Evolutionary conservation across 2,888 invertebrate species (phyloP), one percentile per base, ranked within the genome.

Genomic region (Apamea monoglypha): DNA sequence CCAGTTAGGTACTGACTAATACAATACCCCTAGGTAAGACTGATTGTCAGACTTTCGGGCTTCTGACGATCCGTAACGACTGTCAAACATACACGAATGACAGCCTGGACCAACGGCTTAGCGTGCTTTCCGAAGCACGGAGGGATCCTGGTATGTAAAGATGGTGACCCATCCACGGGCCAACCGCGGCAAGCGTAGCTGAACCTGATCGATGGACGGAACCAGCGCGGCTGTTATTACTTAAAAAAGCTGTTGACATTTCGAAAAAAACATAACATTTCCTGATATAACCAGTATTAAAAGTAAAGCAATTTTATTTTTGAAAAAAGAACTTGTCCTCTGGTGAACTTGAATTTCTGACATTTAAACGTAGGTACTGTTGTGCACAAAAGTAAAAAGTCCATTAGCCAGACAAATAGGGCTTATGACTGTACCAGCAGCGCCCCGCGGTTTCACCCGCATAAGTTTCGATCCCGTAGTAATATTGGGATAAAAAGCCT

Each of bases 281-380:
- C 32, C 32, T 47, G 16, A 61, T 16, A 56, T 4, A 77, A 32
- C 7, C 32, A 53, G 12, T 68, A 3, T 56, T 25, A 18, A 36
- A 71, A n/a, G 25, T 36, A n/a, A n/a, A n/a, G 25, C 53, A 56
- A 29, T 47, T 79, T 76, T 32, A 50, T 78, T 59, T 8, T 59
- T 8, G 0, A 56, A 61, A 10, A 69, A 74, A 86, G 10, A 67
- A 32, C 25, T 36, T 56, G 21, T 61, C n/a, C 72, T 64, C 14
- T 77, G 61, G 61, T n/a, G 69, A 63, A 68, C 87, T 88, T 86
- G 76, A 76, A 64, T 61, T 56, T 71, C 76, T 76, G 74, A 67
- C 76, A 73, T 82, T 78, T 40, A 82, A 77, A 72, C 67, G 77
- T 47, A 44, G 7, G 44, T 81, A 73, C 74, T 66, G 44, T 68